These are phyloP conservation scores for Potorous gilbertii DNA, from an alignment of 2,797 vertebrate genomes.

Conservation along the genomic window DNA sequence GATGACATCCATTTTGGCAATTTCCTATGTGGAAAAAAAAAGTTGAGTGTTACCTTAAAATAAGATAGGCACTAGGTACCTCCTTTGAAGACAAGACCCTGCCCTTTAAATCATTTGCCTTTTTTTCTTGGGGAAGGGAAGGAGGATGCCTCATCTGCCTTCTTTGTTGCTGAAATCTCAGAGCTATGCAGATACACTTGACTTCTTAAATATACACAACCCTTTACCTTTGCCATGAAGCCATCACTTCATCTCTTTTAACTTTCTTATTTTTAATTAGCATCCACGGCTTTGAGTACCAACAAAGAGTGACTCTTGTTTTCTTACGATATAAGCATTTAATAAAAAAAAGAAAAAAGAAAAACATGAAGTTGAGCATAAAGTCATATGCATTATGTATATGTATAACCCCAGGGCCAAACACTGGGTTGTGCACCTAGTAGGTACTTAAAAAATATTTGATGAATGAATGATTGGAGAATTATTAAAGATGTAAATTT, in stretches of 20 bases:
- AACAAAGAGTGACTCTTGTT: conserved; percentile 1
- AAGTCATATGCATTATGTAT: background rate
- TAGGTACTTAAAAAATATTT: background rate
- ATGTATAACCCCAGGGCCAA: background rate
- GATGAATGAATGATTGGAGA: background rate
- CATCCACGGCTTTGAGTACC: background rate
- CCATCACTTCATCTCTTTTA: background rate
- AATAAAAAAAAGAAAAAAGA: background rate
- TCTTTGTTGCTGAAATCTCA: conserved; percentile 69
- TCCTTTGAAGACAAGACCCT: conserved; percentile 53
- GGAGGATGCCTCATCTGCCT: conserved; percentile 50
- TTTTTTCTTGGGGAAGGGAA: background rate
- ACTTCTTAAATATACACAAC: background rate
- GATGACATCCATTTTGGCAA: conserved; percentile 74
- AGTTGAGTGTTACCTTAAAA: conserved; percentile 67
- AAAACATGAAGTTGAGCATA: background rate
- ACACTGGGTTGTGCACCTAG: background rate
- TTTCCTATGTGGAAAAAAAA: conserved; percentile 78
- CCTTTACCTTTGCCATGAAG: conserved; percentile 50
- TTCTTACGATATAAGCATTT: conserved; percentile 1
- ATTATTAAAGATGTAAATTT: background rate
- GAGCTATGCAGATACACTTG: conserved; percentile 2
- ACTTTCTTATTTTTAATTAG: conserved; percentile 19
- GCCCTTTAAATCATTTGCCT: conserved; percentile 38
- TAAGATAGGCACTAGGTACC: conserved; percentile 56